Conservation (phyloP, 2,888 invertebrate genomes). For the Rhamnusium bicolor region DNA sequence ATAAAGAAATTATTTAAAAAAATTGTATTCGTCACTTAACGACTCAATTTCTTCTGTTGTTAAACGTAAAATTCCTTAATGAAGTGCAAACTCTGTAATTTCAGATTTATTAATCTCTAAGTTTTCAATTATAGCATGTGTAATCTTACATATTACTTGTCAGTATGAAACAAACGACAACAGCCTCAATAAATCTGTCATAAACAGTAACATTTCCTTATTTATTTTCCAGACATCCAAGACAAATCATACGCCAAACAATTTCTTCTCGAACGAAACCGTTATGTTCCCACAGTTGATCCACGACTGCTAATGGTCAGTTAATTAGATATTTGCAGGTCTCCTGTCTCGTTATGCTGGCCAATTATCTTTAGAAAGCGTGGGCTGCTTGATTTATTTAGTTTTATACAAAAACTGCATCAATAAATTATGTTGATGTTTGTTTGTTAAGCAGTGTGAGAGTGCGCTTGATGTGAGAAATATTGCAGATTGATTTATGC, state of each 20-base stretch:
- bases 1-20: too few relatives aligned
- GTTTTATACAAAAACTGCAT: slow-evolving; percentile 58
- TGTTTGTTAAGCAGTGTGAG: slow-evolving; percentile 56
- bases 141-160: not conserved
- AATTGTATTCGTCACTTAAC: too few relatives aligned
- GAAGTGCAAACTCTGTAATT: too few relatives aligned
- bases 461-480: slow-evolving; percentile 57
- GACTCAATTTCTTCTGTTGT: too few relatives aligned
- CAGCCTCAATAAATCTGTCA: not conserved
- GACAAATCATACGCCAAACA: not conserved
- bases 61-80: too few relatives aligned
- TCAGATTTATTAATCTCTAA: too few relatives aligned
- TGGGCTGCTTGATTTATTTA: slow-evolving; percentile 64
- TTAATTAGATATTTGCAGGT: slow-evolving; percentile 64
- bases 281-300: slow-evolving; percentile 32
- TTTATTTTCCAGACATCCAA: not conserved
- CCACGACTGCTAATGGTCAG: slow-evolving; percentile 41
- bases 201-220: not conserved
- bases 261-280: slow-evolving; percentile 5
- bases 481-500: slow-evolving; percentile 58
- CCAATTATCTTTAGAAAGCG: slow-evolving; percentile 63
- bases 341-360: slow-evolving; percentile 59
- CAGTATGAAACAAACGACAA: not conserved
- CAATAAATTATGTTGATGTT: slow-evolving; percentile 57
- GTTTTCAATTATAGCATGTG: not conserved